Evolutionary conservation across 1,140 invertebrate genomes (phyloP).

Genomic region (Pantala flavescens): DNA sequence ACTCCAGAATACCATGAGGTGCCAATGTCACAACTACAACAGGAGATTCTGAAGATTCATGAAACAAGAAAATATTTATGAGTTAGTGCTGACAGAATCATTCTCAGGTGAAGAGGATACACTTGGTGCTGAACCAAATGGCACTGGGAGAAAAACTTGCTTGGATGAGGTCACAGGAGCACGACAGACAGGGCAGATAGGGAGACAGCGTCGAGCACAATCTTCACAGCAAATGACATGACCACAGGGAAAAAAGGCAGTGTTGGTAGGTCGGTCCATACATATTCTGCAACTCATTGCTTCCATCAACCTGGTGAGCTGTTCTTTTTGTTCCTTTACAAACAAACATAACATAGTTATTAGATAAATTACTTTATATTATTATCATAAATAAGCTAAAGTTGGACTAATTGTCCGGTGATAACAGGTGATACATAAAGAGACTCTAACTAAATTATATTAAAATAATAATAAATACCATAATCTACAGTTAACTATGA

Average conservation of each 20-base stretch:
- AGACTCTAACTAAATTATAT: constrained; percentile 6
- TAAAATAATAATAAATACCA: constrained; percentile 11
- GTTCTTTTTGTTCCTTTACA: constrained; percentile 44
- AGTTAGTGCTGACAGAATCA: background rate
- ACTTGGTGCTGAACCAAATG: constrained; percentile 25
- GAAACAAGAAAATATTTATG: background rate
- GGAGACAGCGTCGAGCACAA: constrained; percentile 57
- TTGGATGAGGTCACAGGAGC: constrained; percentile 58
- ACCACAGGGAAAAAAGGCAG: constrained; percentile 70
- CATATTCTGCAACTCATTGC: constrained; percentile 71
- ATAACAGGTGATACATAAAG: constrained; percentile 9
- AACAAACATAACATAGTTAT: constrained; percentile 24
- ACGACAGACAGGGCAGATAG: constrained; percentile 62
- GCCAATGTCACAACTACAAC: too few species aligned
- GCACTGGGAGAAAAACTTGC: constrained; percentile 57
- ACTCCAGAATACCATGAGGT: too few species aligned
- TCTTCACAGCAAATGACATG: constrained; percentile 66
- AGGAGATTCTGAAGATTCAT: too few species aligned
- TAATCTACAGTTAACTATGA: too few species aligned
- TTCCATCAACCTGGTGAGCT: constrained; percentile 47
- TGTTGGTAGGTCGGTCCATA: constrained; percentile 68
- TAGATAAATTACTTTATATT: background rate
- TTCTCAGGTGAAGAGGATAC: background rate
- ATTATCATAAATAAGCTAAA: constrained; percentile 15
- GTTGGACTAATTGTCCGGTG: too few species aligned